Conservation (phyloP, 2,797 vertebrate genomes). For the Arrhamphus sclerolepis region DNA sequence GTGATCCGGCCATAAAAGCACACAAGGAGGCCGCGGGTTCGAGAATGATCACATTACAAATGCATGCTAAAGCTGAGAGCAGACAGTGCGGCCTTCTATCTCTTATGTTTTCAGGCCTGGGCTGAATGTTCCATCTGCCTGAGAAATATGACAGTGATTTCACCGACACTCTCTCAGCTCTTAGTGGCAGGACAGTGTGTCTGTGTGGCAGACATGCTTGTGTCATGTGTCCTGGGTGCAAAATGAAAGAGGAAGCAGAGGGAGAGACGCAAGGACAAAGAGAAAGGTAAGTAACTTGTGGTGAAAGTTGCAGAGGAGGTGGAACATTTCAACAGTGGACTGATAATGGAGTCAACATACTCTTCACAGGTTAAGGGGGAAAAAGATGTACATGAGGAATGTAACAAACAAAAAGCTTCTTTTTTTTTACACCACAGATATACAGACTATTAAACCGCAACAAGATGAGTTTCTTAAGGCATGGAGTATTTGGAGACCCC, state of each 20-base stretch:
- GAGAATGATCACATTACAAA: slow-evolving; percentile 70
- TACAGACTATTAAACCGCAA: no score
- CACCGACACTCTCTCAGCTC: slow-evolving; percentile 55
- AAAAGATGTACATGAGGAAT: slow-evolving; percentile 80
- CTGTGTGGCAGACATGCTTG: slow-evolving; percentile 18
- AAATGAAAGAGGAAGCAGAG: slow-evolving; percentile 15
- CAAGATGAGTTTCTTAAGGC: no score
- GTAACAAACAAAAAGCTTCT: slow-evolving; percentile 55
- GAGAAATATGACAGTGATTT: slow-evolving; percentile 72
- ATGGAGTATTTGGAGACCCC: no score
- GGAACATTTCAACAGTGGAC: slow-evolving; percentile 73
- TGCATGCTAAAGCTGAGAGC: slow-evolving; percentile 64
- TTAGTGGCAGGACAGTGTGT: slow-evolving; percentile 24
- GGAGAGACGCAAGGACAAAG: neutral
- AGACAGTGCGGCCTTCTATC: slow-evolving; percentile 70
- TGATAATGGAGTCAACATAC: slow-evolving; percentile 71
- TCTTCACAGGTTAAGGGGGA: slow-evolving; percentile 66
- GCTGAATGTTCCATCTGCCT: slow-evolving; percentile 70
- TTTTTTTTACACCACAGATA: neutral
- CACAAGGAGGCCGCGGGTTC: slow-evolving; percentile 40
- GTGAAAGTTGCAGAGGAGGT: slow-evolving; percentile 61
- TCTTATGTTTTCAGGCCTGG: slow-evolving; percentile 60
- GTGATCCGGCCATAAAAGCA: slow-evolving; percentile 35
- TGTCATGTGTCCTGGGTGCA: slow-evolving; percentile 1
- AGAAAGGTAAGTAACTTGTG: slow-evolving; percentile 18